These are phyloP conservation scores for Venustaconcha ellipsiformis DNA, from an alignment of 1,140 invertebrate species.

Conservation along the genomic window DNA sequence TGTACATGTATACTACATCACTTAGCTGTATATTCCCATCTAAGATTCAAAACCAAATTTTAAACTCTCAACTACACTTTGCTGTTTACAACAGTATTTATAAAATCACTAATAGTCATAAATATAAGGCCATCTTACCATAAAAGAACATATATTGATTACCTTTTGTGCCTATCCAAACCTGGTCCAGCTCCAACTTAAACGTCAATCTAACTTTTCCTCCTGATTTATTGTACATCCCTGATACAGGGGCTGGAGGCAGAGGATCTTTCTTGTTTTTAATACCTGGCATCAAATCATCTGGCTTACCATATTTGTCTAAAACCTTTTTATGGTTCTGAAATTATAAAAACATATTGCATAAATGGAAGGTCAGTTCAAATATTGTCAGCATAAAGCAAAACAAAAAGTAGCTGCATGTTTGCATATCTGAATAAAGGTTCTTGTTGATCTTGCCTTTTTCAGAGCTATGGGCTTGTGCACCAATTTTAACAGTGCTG, in stretches of 20 bases:
- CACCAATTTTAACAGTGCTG: too few species aligned
- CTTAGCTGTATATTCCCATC: too few species aligned
- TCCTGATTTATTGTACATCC: constrained; percentile 94
- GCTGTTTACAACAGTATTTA: too few species aligned
- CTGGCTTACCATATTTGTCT: constrained; percentile 88
- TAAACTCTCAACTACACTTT: too few species aligned
- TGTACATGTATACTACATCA: too few species aligned
- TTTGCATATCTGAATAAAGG: too few species aligned
- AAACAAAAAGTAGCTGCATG: too few species aligned
- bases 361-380: background rate
- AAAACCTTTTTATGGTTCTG: constrained; percentile 86
- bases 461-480: too few species aligned
- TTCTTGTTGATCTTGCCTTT: too few species aligned
- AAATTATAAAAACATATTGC: constrained; percentile 2
- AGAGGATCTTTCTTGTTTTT: constrained; percentile 85
- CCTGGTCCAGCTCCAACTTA: constrained; percentile 90
- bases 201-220: constrained; percentile 93
- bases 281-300: constrained; percentile 90
- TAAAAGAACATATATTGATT: constrained; percentile 3
- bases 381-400: too few species aligned
- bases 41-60: too few species aligned
- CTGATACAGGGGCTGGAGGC: constrained; percentile 85
- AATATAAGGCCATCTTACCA: background rate
- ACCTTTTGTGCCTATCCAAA: constrained; percentile 93
- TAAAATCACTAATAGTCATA: constrained; percentile 1